Conservation (phyloP, 1,140 invertebrate genomes). For the Gonioctena quinquepunctata region DNA sequence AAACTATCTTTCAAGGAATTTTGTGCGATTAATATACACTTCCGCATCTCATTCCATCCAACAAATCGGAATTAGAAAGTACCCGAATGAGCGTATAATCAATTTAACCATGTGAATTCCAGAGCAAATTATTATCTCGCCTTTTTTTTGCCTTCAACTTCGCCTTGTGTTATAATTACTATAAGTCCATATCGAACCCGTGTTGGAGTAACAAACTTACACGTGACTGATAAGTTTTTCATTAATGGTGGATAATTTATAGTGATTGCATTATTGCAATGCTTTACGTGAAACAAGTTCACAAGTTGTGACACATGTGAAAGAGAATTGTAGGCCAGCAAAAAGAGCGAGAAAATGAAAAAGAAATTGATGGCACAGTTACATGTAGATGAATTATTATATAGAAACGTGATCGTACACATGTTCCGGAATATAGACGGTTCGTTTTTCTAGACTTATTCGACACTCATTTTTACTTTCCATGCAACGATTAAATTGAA, state of each 20-base stretch:
- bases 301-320: not conserved
- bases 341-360: not conserved
- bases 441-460: no score
- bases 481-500: not conserved
- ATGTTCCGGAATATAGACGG: no score
- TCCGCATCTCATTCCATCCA: not conserved
- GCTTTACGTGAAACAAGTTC: not conserved
- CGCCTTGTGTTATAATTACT: not conserved
- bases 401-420: not conserved
- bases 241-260: not conserved
- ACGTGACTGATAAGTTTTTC: not conserved
- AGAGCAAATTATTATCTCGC: not conserved
- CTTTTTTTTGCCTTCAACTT: not conserved
- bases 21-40: not conserved
- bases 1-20: not conserved
- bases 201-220: not conserved
- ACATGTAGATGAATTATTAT: not conserved
- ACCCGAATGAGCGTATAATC: not conserved
- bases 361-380: not conserved
- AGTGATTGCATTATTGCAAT: not conserved
- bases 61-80: not conserved
- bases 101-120: not conserved
- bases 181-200: not conserved
- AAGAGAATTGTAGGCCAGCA: not conserved
- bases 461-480: not conserved